A percentile compares a stretch with the other conserved stretches of the same genome.
Evolutionary conservation across 2,888 invertebrate species (phyloP).

Genomic region (Biston betularia): DNA sequence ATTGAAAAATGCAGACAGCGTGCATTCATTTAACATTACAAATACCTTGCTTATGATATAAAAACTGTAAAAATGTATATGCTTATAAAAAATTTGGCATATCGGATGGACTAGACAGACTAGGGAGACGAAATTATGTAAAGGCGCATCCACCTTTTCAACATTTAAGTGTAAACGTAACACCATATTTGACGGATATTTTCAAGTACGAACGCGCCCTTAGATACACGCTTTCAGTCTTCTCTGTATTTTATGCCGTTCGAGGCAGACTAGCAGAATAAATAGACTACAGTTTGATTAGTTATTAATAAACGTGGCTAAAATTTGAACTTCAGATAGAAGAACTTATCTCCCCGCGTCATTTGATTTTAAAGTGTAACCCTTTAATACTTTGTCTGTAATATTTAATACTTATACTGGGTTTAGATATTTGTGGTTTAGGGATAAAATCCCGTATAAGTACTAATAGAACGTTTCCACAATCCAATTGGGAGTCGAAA

Average conservation of each 20-base stretch:
- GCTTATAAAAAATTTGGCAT: conserved; percentile 38
- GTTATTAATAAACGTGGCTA: background rate
- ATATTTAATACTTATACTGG: background rate
- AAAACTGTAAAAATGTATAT: conserved; percentile 23
- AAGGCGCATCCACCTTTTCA: background rate
- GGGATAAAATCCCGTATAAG: background rate
- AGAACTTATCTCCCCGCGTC: background rate
- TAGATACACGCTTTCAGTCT: conserved; percentile 14
- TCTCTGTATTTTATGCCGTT: background rate
- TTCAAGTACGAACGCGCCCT: background rate
- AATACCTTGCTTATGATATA: background rate
- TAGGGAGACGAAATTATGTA: background rate
- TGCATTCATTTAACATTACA: background rate
- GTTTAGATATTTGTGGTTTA: background rate
- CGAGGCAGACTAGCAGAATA: conserved; percentile 1
- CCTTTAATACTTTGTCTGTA: background rate
- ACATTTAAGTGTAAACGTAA: background rate
- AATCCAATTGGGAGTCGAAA: no score
- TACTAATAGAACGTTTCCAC: background rate
- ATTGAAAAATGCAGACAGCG: background rate
- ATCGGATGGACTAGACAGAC: conserved; percentile 32
- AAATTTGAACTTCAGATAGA: background rate
- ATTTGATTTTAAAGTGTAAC: background rate
- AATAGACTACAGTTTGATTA: background rate
- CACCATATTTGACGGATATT: background rate